These are phyloP conservation scores for Istiophorus platypterus DNA, from an alignment of 2,113 vertebrate species.

Conservation along the genomic window DNA sequence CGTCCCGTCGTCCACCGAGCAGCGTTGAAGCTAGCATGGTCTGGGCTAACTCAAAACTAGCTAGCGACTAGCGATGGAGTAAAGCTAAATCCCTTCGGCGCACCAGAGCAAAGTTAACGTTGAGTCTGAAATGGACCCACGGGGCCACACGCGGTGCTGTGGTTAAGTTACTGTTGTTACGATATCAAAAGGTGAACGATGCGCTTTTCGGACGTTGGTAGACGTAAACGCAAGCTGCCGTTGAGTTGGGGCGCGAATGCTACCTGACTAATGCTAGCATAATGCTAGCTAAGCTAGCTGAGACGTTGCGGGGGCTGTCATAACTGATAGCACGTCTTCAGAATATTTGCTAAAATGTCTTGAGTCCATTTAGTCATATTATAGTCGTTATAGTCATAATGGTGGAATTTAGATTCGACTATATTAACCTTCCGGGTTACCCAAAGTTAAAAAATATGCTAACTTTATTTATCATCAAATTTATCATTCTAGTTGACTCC, in stretches of 20 bases:
- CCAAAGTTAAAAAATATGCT: not conserved
- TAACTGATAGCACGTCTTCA: not conserved
- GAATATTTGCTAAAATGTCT: not conserved
- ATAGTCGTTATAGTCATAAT: rapidly evolving
- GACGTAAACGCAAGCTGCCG: not conserved
- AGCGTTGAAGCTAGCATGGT: conserved; percentile 39
- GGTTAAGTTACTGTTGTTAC: rapidly evolving
- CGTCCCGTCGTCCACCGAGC: not conserved
- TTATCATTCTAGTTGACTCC: too few relatives aligned
- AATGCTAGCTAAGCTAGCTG: conserved; percentile 32
- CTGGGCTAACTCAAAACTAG: conserved; percentile 28
- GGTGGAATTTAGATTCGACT: rapidly evolving
- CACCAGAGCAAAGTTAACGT: conserved; percentile 19
- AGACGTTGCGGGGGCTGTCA: not conserved
- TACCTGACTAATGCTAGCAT: conserved; percentile 38
- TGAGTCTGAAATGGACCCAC: not conserved
- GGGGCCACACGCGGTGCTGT: rapidly evolving
- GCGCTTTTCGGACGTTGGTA: not conserved
- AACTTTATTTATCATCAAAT: too few relatives aligned
- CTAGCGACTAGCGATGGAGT: conserved; percentile 20
- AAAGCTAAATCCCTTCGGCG: not conserved
- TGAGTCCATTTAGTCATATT: not conserved
- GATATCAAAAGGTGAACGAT: not conserved
- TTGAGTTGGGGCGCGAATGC: conserved; percentile 36
- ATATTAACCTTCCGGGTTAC: not conserved